A percentile compares a stretch with the other conserved stretches of the same genome.
phyloP scores from a whole-genome alignment of 2,797 vertebrate genomes.

The Artibeus jamaicensis region DNA sequence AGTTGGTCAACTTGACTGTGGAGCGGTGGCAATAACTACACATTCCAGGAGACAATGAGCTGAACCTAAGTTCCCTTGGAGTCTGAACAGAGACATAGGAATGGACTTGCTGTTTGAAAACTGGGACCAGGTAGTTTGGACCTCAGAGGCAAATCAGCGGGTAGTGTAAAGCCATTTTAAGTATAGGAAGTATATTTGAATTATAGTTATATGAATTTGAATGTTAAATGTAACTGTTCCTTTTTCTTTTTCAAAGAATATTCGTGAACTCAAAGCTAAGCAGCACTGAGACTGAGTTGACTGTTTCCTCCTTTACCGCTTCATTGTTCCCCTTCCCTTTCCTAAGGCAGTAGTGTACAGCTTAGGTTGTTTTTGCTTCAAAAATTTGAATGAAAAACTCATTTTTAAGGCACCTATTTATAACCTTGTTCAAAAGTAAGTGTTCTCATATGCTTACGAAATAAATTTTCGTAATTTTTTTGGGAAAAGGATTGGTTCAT shows the following conservation, averaged over 20 bases:
- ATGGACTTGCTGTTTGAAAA: slow-evolving; percentile 43
- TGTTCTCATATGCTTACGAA: neutral
- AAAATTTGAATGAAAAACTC: neutral
- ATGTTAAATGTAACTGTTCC: slow-evolving; percentile 62
- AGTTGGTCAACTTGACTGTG: slow-evolving; percentile 51
- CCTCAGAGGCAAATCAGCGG: slow-evolving; percentile 54
- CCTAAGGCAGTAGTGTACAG: neutral
- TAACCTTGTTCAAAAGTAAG: neutral
- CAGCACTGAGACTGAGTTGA: slow-evolving; percentile 60
- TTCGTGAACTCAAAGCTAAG: neutral
- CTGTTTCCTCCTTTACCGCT: neutral
- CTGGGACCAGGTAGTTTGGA: slow-evolving; percentile 43
- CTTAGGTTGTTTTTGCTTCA: neutral
- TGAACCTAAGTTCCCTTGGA: slow-evolving; percentile 66
- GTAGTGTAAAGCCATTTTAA: slow-evolving; percentile 64
- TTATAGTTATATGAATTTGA: slow-evolving; percentile 61
- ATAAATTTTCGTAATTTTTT: neutral
- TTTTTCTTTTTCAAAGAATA: neutral
- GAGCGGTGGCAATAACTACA: slow-evolving; percentile 70
- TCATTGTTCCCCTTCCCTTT: neutral
- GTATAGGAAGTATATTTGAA: slow-evolving; percentile 43
- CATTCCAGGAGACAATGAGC: slow-evolving; percentile 70
- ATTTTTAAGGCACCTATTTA: neutral
- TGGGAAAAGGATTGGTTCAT: neutral
- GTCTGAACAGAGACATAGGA: slow-evolving; percentile 51